Percentiles rank a stretch among this genome's conserved stretches.
Evolutionary conservation across 2,888 invertebrate genomes (phyloP).

Genomic region (Lasioglossum villosulum): DNA sequence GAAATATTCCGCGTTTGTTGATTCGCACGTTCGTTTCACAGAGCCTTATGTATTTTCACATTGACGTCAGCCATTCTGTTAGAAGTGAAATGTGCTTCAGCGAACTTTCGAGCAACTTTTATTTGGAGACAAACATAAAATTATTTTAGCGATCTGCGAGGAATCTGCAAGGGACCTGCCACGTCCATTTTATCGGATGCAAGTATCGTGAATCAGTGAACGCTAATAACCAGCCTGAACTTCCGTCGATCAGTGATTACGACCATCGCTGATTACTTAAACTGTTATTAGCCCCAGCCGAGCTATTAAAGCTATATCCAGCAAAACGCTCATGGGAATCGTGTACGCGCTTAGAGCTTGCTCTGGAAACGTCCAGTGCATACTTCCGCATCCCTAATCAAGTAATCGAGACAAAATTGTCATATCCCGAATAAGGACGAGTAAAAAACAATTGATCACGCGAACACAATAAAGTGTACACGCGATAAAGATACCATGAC

Average conservation of each 20-base stretch:
- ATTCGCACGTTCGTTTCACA: neutral
- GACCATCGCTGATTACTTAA: constrained; percentile 52
- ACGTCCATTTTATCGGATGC: neutral
- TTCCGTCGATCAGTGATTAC: constrained; percentile 13
- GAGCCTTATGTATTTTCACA: neutral
- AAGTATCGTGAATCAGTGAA: neutral
- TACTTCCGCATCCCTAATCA: neutral
- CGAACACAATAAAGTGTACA: too few relatives aligned
- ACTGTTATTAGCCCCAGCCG: constrained; percentile 53
- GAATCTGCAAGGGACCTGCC: neutral
- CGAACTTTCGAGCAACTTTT: neutral
- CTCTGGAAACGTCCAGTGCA: neutral
- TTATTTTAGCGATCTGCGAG: too few relatives aligned
- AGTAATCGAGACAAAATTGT: neutral
- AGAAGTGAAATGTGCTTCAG: neutral
- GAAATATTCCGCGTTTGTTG: neutral
- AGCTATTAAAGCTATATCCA: constrained; percentile 11
- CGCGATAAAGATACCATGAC: too few relatives aligned
- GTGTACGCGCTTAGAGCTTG: neutral
- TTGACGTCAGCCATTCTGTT: neutral
- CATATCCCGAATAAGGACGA: neutral
- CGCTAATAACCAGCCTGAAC: neutral
- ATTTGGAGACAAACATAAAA: neutral
- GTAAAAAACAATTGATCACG: too few relatives aligned
- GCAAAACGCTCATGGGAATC: constrained; percentile 19